These are phyloP conservation scores for Danaus melanippus DNA, from an alignment of 1,140 invertebrate species.

Conservation along the genomic window DNA sequence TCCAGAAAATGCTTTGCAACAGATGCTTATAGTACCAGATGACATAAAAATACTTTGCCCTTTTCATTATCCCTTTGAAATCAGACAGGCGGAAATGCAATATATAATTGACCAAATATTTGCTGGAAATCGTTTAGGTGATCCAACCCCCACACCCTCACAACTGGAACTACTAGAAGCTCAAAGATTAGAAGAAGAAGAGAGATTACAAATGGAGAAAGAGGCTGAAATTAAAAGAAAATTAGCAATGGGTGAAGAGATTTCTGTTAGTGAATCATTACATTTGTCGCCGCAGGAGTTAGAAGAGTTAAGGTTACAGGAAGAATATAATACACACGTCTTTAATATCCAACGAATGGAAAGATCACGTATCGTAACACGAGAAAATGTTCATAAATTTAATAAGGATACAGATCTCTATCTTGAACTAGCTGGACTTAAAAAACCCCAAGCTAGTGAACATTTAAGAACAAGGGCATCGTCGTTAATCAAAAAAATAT, in stretches of 20 bases:
- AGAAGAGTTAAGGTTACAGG: slow-evolving; percentile 30
- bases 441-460: slow-evolving; percentile 39
- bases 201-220: slow-evolving; percentile 33
- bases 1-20: slow-evolving; percentile 55
- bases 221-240: slow-evolving; percentile 45
- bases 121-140: slow-evolving; percentile 53
- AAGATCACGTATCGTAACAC: slow-evolving; percentile 32
- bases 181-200: slow-evolving; percentile 40
- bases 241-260: slow-evolving; percentile 43
- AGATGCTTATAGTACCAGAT: slow-evolving; percentile 50
- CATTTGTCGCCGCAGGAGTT: slow-evolving; percentile 37
- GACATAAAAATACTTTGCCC: slow-evolving; percentile 55
- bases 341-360: slow-evolving; percentile 61
- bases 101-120: slow-evolving; percentile 59
- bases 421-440: slow-evolving; percentile 54
- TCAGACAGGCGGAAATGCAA: slow-evolving; percentile 53
- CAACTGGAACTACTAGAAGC: slow-evolving; percentile 43
- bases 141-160: slow-evolving; percentile 50
- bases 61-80: slow-evolving; percentile 62
- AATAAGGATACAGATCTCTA: slow-evolving; percentile 56
- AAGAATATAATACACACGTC: slow-evolving; percentile 46
- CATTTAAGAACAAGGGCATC: slow-evolving; percentile 37
- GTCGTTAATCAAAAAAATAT: slow-evolving; percentile 40
- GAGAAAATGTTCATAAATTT: slow-evolving; percentile 33
- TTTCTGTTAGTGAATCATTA: slow-evolving; percentile 29